Evolutionary conservation across 2,797 vertebrate genomes (phyloP).

Genomic region (Hippopotamyrus pictus): DNA sequence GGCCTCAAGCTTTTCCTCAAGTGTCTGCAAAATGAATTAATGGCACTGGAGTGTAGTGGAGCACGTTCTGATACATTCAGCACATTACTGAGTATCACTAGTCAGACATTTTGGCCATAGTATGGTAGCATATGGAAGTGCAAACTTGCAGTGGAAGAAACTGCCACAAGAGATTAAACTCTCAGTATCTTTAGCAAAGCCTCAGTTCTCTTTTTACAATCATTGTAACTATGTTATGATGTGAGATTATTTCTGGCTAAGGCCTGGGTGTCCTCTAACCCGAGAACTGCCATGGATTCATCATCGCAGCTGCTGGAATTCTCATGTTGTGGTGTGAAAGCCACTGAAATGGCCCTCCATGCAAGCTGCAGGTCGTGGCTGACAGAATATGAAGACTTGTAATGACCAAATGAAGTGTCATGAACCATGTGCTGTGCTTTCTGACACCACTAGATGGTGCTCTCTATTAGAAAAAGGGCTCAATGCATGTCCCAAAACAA

Average conservation of each 20-base stretch:
- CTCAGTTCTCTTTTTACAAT: not conserved
- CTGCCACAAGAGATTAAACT: not conserved
- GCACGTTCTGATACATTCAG: not conserved
- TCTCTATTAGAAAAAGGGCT: not conserved
- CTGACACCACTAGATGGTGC: not conserved
- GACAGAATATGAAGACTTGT: not conserved
- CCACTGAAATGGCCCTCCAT: not conserved
- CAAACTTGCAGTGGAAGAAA: not conserved
- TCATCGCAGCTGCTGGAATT: not conserved
- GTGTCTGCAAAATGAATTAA: not conserved
- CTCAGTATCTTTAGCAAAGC: not conserved
- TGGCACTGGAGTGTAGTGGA: not conserved
- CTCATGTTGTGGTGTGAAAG: not conserved
- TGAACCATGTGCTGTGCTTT: not conserved
- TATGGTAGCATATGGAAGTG: not conserved
- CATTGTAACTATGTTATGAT: not conserved
- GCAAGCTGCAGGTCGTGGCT: not conserved
- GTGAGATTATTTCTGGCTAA: not conserved
- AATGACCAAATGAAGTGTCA: not conserved
- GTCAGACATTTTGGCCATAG: not conserved
- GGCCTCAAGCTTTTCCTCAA: not conserved
- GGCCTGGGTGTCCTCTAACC: not conserved
- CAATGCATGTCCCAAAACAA: not conserved
- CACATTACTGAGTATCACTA: not conserved
- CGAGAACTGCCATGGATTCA: not conserved